Conservation (phyloP, 2,113 vertebrate species). For the Holacanthus passer region DNA sequence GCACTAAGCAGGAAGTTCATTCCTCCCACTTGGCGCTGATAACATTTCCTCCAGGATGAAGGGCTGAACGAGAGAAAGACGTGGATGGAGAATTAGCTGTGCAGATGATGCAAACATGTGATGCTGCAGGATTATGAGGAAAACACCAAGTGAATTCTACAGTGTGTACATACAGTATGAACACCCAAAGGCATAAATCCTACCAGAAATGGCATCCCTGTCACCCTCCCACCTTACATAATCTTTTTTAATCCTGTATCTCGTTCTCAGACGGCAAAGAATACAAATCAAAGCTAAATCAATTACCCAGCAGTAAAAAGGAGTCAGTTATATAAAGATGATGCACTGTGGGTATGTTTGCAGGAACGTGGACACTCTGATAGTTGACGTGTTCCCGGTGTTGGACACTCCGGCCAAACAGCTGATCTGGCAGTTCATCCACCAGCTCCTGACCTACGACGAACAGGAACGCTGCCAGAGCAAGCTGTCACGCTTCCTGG, state of each 20-base stretch:
- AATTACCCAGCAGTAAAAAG: not conserved
- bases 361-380: conserved; percentile 86
- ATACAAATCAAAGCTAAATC: conserved; percentile 15
- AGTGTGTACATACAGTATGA: conserved; percentile 1
- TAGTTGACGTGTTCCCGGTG: conserved; percentile 94
- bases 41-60: conserved; percentile 16
- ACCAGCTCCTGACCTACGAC: conserved; percentile 97
- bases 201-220: conserved; percentile 15
- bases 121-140: conserved; percentile 39
- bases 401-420: conserved; percentile 98
- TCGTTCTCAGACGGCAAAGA: not conserved
- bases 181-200: conserved; percentile 27
- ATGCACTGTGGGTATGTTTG: conserved; percentile 20
- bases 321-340: not conserved
- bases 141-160: not conserved
- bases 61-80: not conserved
- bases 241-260: conserved; percentile 23
- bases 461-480: conserved; percentile 96
- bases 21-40: not conserved
- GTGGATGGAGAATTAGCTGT: conserved; percentile 19
- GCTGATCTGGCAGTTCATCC: conserved; percentile 98
- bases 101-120: conserved; percentile 37
- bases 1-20: conserved; percentile 6
- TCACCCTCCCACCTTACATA: conserved; percentile 44
- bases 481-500: conserved; percentile 97